phyloP scores from a whole-genome alignment of 2,113 vertebrate genomes.

The Chaetops frenatus region DNA sequence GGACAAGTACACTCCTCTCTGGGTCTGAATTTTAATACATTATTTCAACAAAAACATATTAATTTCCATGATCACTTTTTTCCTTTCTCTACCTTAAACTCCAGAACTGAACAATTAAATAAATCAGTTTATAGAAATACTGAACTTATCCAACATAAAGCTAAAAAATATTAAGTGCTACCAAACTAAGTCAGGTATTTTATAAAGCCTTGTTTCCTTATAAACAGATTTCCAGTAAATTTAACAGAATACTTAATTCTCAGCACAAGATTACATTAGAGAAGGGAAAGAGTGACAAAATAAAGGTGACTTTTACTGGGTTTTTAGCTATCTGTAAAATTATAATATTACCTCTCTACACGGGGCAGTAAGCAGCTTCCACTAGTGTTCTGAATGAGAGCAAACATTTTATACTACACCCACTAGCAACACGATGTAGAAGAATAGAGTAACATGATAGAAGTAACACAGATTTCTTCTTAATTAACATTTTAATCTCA shows the following conservation, averaged over 20 bases:
- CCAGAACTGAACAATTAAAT: background rate
- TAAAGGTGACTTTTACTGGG: background rate
- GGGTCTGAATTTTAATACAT: background rate
- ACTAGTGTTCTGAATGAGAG: background rate
- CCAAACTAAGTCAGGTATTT: background rate
- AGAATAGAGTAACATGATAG: background rate
- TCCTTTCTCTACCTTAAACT: background rate
- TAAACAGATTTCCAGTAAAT: background rate
- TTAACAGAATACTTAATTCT: background rate
- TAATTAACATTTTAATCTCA: background rate
- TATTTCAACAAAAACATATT: background rate
- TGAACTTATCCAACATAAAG: background rate
- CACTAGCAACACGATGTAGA: background rate
- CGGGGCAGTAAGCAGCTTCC: background rate
- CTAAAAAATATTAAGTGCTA: background rate
- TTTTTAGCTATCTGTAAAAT: conserved; percentile 6
- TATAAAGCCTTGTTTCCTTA: background rate
- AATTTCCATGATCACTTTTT: background rate
- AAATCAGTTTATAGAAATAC: background rate
- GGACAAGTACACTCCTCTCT: background rate
- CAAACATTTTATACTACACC: background rate
- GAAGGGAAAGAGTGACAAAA: background rate
- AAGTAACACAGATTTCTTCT: background rate
- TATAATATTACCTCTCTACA: background rate
- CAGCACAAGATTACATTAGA: background rate